Evolutionary conservation across 2,797 vertebrate genomes (phyloP), one percentile per base, ranked within the genome.

Genomic region (Tolypeutes matacus): DNA sequence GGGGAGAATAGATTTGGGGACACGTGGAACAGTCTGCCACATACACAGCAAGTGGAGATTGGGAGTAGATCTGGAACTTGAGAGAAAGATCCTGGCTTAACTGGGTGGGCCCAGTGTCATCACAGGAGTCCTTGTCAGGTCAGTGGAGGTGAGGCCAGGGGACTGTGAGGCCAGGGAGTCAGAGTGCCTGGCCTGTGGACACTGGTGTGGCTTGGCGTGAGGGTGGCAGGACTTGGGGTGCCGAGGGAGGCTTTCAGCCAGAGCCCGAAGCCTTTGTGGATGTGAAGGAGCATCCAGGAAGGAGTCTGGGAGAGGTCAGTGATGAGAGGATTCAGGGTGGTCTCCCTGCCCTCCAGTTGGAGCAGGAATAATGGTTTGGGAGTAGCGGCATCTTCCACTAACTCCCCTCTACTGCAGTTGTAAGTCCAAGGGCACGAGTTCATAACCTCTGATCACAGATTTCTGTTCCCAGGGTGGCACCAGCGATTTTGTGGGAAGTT

Each of bases 141-240:
- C 36, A 25, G 2, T 2, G 36, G 11, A 72, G 64, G 31, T 10
- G 3, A 67, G 49, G 4, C 60, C n/a, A 49, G 31, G 56, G 67
- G 72, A 75, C n/a, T 29, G 1, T 14, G 86, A 72, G 69, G 25
- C 4, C 27, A 8, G 80, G 51, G n/a, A 42, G 29, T 21, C 14
- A 5, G 53, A 42, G 23, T 13, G 46, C 42, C 39, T 10, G 17
- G 27, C n/a, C 21, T 9, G 0, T 2, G 11, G 76, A 17, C 1
- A 0, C 3, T 11, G 65, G 23, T 4, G 5, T 27, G 31, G 14
- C 34, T 60, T 46, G 5, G 15, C 49, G 36, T 60, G 49, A 34
- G 29, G 60, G 46, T 21, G 62, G 51, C 39, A 39, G 49, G 53
- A 69, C 6, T 2, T 25, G 53, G 46, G 77, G 29, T 20, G 14